Conservation (phyloP, 2,888 invertebrate genomes). For the Trichacis sp. region DNA sequence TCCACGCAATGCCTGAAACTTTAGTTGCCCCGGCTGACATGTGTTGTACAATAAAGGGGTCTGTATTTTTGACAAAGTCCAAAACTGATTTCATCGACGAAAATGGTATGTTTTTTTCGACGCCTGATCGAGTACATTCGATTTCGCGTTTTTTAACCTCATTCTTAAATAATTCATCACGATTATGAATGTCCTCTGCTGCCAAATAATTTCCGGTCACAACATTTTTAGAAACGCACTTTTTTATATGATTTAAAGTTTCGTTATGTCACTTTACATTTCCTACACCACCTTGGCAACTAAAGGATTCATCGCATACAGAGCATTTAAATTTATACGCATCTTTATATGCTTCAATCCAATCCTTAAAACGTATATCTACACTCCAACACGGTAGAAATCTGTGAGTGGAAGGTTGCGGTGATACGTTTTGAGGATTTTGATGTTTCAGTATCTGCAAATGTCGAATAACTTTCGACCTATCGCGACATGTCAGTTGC, state of each 20-base stretch:
- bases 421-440: too few relatives aligned
- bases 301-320: not conserved
- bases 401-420: too few relatives aligned
- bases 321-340: not conserved
- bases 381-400: too few relatives aligned
- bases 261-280: not conserved
- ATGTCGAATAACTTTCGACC: too few relatives aligned
- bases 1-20: too few relatives aligned
- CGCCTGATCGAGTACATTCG: not conserved
- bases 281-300: not conserved
- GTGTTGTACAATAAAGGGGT: too few relatives aligned
- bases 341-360: not conserved
- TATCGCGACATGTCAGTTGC: too few relatives aligned
- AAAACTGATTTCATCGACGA: slow-evolving; percentile 1
- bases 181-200: not conserved
- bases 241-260: not conserved
- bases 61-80: not conserved
- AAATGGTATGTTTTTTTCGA: not conserved
- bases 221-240: not conserved
- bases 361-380: too few relatives aligned
- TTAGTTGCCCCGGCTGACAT: too few relatives aligned
- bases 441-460: too few relatives aligned
- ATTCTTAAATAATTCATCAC: not conserved
- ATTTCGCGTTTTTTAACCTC: not conserved
- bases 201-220: not conserved